phyloP scores from a whole-genome alignment of 2,797 vertebrate genomes.

The Anas georgica region DNA sequence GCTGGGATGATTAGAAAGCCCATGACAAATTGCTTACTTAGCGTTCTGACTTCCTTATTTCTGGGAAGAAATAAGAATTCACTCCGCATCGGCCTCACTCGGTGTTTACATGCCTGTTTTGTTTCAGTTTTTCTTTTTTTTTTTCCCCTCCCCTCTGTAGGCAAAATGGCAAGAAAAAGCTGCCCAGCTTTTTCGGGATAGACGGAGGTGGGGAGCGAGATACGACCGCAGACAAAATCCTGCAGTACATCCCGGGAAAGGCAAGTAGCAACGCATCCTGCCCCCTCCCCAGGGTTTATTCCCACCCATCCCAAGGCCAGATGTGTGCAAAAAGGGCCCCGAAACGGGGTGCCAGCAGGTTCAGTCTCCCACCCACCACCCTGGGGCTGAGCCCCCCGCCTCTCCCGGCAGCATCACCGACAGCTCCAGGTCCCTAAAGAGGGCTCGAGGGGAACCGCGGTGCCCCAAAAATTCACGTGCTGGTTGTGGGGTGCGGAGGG shows the following conservation, averaged over 20 bases:
- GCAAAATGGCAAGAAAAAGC: conserved; percentile 74
- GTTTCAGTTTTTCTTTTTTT: neutral
- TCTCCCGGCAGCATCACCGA: neutral
- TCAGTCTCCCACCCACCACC: too few relatives aligned
- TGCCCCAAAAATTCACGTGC: neutral
- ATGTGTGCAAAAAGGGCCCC: rapidly evolving
- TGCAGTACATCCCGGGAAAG: conserved; percentile 79
- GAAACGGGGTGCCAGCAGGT: neutral
- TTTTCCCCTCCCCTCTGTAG: conserved; percentile 30
- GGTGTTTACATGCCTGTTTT: neutral
- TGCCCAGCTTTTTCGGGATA: conserved; percentile 71
- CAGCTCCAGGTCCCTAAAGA: neutral
- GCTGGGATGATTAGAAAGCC: neutral
- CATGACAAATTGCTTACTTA: neutral
- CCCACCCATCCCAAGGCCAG: neutral
- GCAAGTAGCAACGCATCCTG: conserved; percentile 63
- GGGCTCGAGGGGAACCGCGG: neutral
- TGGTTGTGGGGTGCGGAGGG: neutral
- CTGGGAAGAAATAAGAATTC: neutral
- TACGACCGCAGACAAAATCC: conserved; percentile 73
- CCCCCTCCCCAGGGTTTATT: neutral
- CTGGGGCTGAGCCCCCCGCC: neutral
- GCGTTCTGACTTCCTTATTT: conserved; percentile 21
- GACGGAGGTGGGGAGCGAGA: conserved; percentile 69
- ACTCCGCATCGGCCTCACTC: neutral